Conservation (phyloP, 2,113 vertebrate species). For the Saimiri boliviensis region DNA sequence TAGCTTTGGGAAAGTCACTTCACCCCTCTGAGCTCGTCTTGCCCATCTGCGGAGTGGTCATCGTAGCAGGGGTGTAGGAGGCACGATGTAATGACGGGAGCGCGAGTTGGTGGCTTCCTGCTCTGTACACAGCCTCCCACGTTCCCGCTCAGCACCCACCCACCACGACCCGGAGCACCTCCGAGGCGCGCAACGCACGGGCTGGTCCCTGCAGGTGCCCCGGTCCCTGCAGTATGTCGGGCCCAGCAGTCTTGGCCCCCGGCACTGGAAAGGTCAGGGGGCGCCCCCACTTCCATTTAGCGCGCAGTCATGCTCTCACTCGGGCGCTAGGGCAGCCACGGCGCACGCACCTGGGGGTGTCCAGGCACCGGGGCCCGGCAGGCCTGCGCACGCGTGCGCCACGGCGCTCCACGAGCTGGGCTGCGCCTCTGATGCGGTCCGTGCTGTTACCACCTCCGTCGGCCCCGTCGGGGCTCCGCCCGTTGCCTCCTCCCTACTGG, state of each 20-base stretch:
- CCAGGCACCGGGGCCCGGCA: accelerated
- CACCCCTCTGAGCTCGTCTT: neutral
- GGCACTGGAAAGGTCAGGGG: neutral
- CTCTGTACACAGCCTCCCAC: neutral
- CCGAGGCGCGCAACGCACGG: neutral
- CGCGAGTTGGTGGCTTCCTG: neutral
- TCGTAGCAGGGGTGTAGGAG: neutral
- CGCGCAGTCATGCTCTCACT: accelerated
- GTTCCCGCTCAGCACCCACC: neutral
- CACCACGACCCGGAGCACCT: accelerated
- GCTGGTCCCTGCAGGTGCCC: neutral
- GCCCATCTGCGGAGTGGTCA: neutral
- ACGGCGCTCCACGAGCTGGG: accelerated
- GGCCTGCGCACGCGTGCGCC: accelerated
- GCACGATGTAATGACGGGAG: neutral
- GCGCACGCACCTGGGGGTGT: accelerated
- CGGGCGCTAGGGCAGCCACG: neutral
- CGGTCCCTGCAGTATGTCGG: neutral
- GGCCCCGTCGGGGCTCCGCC: accelerated
- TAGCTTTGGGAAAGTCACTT: neutral
- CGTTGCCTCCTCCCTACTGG: neutral
- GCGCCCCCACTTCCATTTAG: accelerated
- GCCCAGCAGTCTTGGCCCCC: neutral
- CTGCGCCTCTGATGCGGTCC: neutral
- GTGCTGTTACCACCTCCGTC: accelerated